Base-by-base conservation (phyloP, 2,888 invertebrate species). In the Atrina japonica region DNA sequence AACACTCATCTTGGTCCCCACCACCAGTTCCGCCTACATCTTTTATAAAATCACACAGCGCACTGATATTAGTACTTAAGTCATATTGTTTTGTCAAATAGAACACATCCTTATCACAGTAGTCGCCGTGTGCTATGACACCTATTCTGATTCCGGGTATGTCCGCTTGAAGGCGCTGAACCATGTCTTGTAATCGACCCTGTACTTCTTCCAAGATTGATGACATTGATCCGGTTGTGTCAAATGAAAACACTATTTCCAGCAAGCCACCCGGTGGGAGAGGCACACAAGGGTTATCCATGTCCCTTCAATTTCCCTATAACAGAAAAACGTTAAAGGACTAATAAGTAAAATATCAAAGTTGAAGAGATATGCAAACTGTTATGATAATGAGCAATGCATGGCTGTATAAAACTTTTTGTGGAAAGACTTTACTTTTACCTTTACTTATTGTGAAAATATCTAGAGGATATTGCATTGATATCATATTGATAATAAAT, bases 61-160 rank as follows among this genome's bases (percentile, higher is more conserved):
- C 78, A 7, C 50, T 66, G 11, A 84, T 76, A 69, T 85, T 80
- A 30, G 73, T 78, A 9, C 85, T 83, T 23, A 88, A 80, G 60
- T 89, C 87, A 0, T 85, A 66, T 30, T 80, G 77, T 67, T 87
- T 83, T 41, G 87, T 87, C 43, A 88, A 78, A 68, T 88, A 89
- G 53, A 81, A 81, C 11, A 79, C 73, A 7, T 78, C 76, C 16
- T 71, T 73, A 74, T 88, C 88, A 56, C 87, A 87, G 71, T 89
- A 89, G 71, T 89, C 88, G 0, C 89, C 89, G 58, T 89, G 89
- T 1, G 89, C 89, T 23, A 89, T 78, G 23, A 89, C 80, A 5
- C 84, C 86, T 11, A 88, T 81, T n/a, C 82, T 77, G 43, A 89
- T 83, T 5, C 80, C 82, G 0, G 87, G 86, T 41, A 88, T 86